Base-by-base conservation (phyloP, 2,113 vertebrate species). In the Nothocercus nigrocapillus region DNA sequence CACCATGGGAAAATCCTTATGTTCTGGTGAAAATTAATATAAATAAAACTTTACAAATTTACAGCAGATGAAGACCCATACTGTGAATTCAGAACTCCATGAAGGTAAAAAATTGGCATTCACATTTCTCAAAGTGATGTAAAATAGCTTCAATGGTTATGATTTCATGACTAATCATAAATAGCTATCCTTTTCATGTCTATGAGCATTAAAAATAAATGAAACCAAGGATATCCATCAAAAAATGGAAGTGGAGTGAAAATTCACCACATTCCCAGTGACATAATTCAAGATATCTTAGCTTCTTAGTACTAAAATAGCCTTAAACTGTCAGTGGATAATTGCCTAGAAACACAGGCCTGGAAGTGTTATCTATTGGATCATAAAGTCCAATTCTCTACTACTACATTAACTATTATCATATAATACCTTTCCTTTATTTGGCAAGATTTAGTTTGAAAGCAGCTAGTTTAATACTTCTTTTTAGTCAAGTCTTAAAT, bases 361-460 rank as follows among this genome's bases (percentile, higher is more conserved):
- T 42, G 4, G 17, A 82, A 94, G 21, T 15, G 36, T 56, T 63
- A 0, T 20, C 49, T 83, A 15, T 30, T 86, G 53, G 19, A 69
- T 56, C 1, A 4, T 22, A 16, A 4, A 63, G 27, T 7, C n/a
- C 2, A 28, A 28, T 62, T 75, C 0, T 0, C 34, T 82, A 44
- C 38, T 61, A 11, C 32, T 64, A 51, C 6, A 2, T 8, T 49
- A 77, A 75, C 5, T 47, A 22, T 68, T 68, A 69, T 21, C 25
- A 3, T 22, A 80, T 61, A 0, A 93, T 64, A 63, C 76, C 58
- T 53, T 53, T 73, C 45, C 64, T 12, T 54, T 84, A 49, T 49
- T 63, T 63, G 5, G 51, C 30, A 42, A 79, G 36, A 63, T 58
- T 27, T 27, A 30, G 7, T 54, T 78, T 92, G 74, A 91, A 89